These are phyloP conservation scores for Philypnodon macrostomus DNA, from an alignment of 2,797 vertebrate genomes.

Conservation along the genomic window DNA sequence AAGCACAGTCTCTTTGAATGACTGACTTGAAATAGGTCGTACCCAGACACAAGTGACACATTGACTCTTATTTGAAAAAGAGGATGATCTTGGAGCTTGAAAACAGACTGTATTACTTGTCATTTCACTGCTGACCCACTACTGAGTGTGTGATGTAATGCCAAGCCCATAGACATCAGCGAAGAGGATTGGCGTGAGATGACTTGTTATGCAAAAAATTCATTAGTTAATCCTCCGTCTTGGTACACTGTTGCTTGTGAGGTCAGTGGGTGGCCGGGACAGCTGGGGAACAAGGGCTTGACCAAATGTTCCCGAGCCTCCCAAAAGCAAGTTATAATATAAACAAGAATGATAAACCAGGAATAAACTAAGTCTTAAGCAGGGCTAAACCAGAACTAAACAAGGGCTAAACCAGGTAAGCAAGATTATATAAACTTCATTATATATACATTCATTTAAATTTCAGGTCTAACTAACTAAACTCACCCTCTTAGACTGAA, in stretches of 20 bases:
- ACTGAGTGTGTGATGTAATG: slow-evolving; percentile 27
- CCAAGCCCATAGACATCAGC: neutral
- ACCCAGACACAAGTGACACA: neutral
- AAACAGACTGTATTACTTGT: slow-evolving; percentile 5
- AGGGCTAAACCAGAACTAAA: too few species aligned
- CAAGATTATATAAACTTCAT: too few species aligned
- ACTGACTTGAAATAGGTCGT: neutral
- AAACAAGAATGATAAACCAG: too few species aligned
- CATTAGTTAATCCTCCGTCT: slow-evolving; percentile 28
- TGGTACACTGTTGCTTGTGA: neutral
- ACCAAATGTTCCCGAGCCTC: too few species aligned
- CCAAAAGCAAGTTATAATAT: too few species aligned
- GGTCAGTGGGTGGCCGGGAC: slow-evolving; percentile 40
- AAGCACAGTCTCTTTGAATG: neutral
- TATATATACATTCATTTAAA: too few species aligned
- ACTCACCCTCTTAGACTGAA: too few species aligned
- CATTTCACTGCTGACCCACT: slow-evolving; percentile 26
- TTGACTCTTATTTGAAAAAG: slow-evolving; percentile 5
- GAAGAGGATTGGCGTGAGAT: slow-evolving; percentile 10
- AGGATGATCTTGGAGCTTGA: neutral
- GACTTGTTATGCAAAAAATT: slow-evolving; percentile 41
- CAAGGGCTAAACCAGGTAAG: too few species aligned
- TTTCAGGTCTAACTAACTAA: too few species aligned
- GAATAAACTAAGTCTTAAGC: too few species aligned
- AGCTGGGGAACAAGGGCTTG: slow-evolving; percentile 28